Conservation (phyloP, 2,888 invertebrate species). For the Mantis religiosa region DNA sequence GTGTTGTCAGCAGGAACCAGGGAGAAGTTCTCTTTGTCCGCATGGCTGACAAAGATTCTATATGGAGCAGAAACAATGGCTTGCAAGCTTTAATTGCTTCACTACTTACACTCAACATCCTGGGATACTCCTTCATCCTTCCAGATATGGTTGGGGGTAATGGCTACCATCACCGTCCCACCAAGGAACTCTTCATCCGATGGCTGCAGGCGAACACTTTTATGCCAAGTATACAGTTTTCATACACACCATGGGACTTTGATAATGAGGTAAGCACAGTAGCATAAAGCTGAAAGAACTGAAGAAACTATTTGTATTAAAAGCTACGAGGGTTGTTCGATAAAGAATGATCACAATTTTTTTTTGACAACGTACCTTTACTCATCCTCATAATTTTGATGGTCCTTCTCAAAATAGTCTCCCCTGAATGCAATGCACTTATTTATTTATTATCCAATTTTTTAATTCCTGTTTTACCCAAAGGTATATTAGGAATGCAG, state of each 20-base stretch:
- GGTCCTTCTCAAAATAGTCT: too few relatives aligned
- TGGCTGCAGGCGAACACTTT: constrained; percentile 77
- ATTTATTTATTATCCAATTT: too few relatives aligned
- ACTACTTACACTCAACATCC: constrained; percentile 57
- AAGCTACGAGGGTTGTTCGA: too few relatives aligned
- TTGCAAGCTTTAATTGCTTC: constrained; percentile 68
- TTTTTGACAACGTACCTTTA: too few relatives aligned
- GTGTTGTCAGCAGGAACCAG: constrained; percentile 69
- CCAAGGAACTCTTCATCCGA: constrained; percentile 65
- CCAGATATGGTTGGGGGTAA: constrained; percentile 79
- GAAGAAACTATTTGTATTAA: too few relatives aligned
- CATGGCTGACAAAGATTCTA: constrained; percentile 74
- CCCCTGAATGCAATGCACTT: too few relatives aligned
- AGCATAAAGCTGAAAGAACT: neutral
- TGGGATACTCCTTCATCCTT: constrained; percentile 69
- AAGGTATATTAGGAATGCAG: too few relatives aligned
- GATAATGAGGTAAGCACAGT: constrained; percentile 50
- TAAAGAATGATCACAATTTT: too few relatives aligned
- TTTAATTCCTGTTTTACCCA: too few relatives aligned
- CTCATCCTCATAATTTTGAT: too few relatives aligned
- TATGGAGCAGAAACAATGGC: constrained; percentile 52
- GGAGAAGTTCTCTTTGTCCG: constrained; percentile 65
- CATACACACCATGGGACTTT: constrained; percentile 75
- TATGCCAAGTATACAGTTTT: constrained; percentile 76
- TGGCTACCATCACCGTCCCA: constrained; percentile 54